A percentile compares a stretch with the other conserved stretches of the same genome.
Conservation (phyloP, 2,113 vertebrate genomes). For the Apodemus speciosus region DNA sequence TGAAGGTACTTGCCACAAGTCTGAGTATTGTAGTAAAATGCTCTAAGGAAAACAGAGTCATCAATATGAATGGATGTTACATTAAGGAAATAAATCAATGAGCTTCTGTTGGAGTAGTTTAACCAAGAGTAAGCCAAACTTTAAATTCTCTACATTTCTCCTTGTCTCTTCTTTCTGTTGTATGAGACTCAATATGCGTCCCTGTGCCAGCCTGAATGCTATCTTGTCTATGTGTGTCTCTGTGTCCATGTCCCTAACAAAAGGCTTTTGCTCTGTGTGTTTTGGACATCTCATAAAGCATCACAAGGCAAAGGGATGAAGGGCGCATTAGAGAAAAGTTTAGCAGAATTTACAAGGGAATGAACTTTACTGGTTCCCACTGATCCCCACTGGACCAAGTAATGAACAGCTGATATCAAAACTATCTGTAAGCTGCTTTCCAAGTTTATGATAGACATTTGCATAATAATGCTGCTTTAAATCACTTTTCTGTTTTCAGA, state of each 20-base stretch:
- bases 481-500: background rate
- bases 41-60: background rate
- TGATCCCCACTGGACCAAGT: rapidly evolving
- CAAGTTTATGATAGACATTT: background rate
- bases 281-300: background rate
- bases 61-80: too few species aligned
- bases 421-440: background rate
- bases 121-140: background rate
- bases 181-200: background rate
- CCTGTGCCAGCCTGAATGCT: background rate
- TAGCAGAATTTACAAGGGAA: background rate
- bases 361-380: background rate
- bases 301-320: background rate
- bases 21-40: background rate
- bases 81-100: background rate
- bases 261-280: background rate
- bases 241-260: background rate
- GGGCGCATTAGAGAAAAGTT: background rate
- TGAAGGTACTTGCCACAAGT: background rate
- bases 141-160: background rate
- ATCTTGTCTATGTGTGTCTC: background rate
- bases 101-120: background rate
- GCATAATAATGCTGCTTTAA: background rate
- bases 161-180: background rate
- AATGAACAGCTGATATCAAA: background rate